A percentile compares a stretch with the other conserved stretches of the same genome.
phyloP scores from a whole-genome alignment of 2,888 invertebrate species.

The Physocephala rufipes region DNA sequence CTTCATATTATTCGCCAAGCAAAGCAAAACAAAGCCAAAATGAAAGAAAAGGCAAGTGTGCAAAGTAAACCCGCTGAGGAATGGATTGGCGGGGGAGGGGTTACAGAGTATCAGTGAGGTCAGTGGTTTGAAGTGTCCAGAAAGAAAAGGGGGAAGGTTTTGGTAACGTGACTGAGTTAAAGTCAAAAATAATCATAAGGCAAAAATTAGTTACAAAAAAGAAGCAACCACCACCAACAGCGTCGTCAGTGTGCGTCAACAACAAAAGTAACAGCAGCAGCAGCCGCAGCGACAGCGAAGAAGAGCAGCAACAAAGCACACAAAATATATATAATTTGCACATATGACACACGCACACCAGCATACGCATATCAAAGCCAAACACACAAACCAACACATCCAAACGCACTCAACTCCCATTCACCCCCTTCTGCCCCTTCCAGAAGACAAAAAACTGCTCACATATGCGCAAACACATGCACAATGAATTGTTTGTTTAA shows the following conservation, averaged over 20 bases:
- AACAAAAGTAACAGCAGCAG: too few relatives aligned
- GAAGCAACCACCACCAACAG: too few relatives aligned
- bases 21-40: not conserved
- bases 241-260: too few relatives aligned
- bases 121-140: constrained; percentile 49
- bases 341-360: constrained; percentile 41
- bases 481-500: constrained; percentile 33
- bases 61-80: not conserved
- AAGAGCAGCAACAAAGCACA: constrained; percentile 37
- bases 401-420: constrained; percentile 8
- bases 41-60: too few relatives aligned
- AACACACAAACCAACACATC: constrained; percentile 23
- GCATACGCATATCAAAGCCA: constrained; percentile 32
- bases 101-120: not conserved
- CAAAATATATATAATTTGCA: constrained; percentile 44
- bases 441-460: too few relatives aligned
- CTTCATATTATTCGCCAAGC: constrained; percentile 14
- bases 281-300: constrained; percentile 19
- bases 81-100: not conserved
- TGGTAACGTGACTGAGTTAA: constrained; percentile 41
- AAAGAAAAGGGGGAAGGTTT: constrained; percentile 49
- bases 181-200: constrained; percentile 38
- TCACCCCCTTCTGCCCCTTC: constrained; percentile 1
- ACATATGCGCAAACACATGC: constrained; percentile 10
- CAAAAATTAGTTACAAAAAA: constrained; percentile 27